Percentiles rank a stretch among this genome's conserved stretches.
Evolutionary conservation across 1,140 invertebrate species (phyloP).

Genomic region (Apis laboriosa): DNA sequence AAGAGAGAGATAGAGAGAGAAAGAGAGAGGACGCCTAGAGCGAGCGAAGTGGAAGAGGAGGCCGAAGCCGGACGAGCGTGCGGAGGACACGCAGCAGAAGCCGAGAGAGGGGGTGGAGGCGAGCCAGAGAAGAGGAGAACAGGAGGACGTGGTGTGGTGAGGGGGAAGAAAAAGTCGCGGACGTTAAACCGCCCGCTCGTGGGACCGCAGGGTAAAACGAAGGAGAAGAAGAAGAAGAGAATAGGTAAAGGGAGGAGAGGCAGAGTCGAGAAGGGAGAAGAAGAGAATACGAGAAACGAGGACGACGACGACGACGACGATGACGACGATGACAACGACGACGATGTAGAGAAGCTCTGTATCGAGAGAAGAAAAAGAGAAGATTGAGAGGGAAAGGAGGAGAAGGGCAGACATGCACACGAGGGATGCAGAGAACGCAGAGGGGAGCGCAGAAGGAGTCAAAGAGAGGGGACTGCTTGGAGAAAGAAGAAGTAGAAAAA

Average conservation of each 20-base stretch:
- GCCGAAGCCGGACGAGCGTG: constrained; percentile 2
- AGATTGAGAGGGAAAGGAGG: not conserved
- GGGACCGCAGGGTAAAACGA: constrained; percentile 62
- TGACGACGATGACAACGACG: not conserved
- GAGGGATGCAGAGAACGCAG: constrained; percentile 15
- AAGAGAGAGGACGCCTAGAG: not conserved
- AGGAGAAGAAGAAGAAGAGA: constrained; percentile 45
- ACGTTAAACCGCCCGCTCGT: constrained; percentile 63
- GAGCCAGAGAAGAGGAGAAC: constrained; percentile 34
- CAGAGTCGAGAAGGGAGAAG: not conserved
- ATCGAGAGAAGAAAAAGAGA: constrained; percentile 17
- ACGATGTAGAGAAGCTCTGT: not conserved
- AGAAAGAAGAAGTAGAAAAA: not conserved
- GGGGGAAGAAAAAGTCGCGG: constrained; percentile 64
- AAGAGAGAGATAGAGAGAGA: not conserved
- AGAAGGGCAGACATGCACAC: not conserved
- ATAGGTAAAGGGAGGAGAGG: constrained; percentile 35
- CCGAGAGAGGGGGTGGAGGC: constrained; percentile 3
- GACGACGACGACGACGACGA: constrained; percentile 10
- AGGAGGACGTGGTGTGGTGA: constrained; percentile 48
- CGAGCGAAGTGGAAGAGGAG: constrained; percentile 8
- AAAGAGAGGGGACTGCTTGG: not conserved
- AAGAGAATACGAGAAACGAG: constrained; percentile 26
- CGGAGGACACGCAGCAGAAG: not conserved
- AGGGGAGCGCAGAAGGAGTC: not conserved